These are phyloP conservation scores for Diloba caeruleocephala DNA, from an alignment of 2,888 invertebrate genomes.

Conservation along the genomic window DNA sequence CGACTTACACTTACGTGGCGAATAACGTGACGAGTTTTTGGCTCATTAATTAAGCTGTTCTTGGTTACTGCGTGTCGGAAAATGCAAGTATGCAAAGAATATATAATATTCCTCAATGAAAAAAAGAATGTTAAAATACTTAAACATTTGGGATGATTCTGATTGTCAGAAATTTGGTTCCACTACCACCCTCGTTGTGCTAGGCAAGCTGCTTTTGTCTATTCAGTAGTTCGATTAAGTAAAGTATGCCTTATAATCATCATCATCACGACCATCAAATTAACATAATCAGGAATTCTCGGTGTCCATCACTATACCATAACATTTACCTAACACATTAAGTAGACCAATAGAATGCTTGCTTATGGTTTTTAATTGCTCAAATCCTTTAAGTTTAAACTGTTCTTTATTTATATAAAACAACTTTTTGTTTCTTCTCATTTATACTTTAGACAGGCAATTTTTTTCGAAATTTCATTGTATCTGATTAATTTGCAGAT, in stretches of 20 bases:
- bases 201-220: constrained; percentile 22
- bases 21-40: too few species aligned
- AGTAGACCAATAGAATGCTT: constrained; percentile 23
- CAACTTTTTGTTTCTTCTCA: too few species aligned
- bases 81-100: too few species aligned
- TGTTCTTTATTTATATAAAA: too few species aligned
- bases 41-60: too few species aligned
- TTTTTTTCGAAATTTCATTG: constrained; percentile 10
- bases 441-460: background rate
- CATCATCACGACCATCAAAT: constrained; percentile 25
- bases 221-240: constrained; percentile 5
- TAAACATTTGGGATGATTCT: too few species aligned
- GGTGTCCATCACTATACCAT: constrained; percentile 22
- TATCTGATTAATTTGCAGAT: constrained; percentile 90
- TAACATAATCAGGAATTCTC: constrained; percentile 33
- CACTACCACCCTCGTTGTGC: constrained; percentile 40
- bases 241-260: constrained; percentile 9
- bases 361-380: constrained; percentile 9
- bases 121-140: too few species aligned
- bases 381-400: constrained; percentile 1
- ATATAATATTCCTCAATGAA: too few species aligned
- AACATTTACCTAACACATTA: constrained; percentile 23
- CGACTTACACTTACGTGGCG: too few species aligned
- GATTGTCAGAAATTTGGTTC: background rate
- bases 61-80: too few species aligned